Conservation (phyloP, 2,113 vertebrate species). For the Ivindomyrus marchei region DNA sequence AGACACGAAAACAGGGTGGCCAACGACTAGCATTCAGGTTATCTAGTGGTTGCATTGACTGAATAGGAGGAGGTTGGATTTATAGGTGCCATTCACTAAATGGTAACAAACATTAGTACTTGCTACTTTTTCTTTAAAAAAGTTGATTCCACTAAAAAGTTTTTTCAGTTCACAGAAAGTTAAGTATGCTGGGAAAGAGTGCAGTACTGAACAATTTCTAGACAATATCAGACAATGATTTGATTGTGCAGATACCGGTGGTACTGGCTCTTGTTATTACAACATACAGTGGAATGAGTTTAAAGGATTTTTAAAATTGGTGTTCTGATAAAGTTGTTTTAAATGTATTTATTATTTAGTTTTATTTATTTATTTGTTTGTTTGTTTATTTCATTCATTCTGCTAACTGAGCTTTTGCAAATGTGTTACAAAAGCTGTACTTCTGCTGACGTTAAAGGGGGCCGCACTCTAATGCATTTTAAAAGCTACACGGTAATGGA, state of each 20-base stretch:
- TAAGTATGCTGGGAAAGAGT: conserved; percentile 47
- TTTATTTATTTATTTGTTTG: not conserved
- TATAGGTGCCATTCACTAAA: conserved; percentile 55
- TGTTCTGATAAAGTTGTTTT: not conserved
- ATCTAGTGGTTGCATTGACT: conserved; percentile 77
- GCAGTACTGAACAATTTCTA: conserved; percentile 48
- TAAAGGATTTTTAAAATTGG: conserved; percentile 21
- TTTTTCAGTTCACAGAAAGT: conserved; percentile 57
- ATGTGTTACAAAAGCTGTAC: conserved; percentile 35
- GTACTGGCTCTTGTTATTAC: conserved; percentile 37
- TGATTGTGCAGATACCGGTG: conserved; percentile 54
- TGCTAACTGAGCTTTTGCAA: not conserved
- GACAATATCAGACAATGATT: conserved; percentile 59
- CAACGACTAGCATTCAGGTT: conserved; percentile 70
- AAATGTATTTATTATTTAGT: not conserved
- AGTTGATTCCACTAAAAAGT: conserved; percentile 52
- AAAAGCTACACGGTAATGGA: conserved; percentile 13
- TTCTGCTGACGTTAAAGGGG: conserved; percentile 60
- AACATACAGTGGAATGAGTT: conserved; percentile 45
- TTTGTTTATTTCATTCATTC: conserved; percentile 37
- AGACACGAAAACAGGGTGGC: conserved; percentile 74
- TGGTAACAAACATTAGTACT: conserved; percentile 58
- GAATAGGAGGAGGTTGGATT: conserved; percentile 48
- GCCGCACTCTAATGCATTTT: conserved; percentile 56
- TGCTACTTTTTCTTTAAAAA: conserved; percentile 47